phyloP scores from a whole-genome alignment of 2,888 invertebrate species.

The Empis livida region DNA sequence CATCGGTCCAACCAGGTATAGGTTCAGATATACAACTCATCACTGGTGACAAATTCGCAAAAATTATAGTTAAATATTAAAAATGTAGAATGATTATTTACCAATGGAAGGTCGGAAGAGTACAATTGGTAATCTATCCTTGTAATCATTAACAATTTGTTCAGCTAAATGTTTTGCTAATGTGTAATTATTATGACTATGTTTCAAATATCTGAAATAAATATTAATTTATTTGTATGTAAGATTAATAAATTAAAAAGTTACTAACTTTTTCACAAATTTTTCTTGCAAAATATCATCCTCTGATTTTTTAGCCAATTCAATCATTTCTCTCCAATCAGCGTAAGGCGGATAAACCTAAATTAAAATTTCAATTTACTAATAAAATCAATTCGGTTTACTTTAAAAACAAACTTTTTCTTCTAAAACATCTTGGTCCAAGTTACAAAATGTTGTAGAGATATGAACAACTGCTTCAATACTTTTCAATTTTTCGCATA shows the following conservation, averaged over 20 bases:
- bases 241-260: too few species aligned
- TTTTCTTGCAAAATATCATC: conserved; percentile 39
- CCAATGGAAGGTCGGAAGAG: conserved; percentile 86
- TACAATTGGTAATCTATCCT: conserved; percentile 52
- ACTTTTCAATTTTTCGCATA: conserved; percentile 42
- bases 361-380: background rate
- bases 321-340: conserved; percentile 55
- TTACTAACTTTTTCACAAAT: conserved; percentile 45
- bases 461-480: conserved; percentile 59
- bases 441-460: conserved; percentile 80
- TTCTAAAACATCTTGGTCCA: conserved; percentile 55
- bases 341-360: conserved; percentile 33
- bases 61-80: background rate
- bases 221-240: too few species aligned
- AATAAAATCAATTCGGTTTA: background rate
- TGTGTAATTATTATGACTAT: conserved; percentile 68
- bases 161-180: conserved; percentile 84
- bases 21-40: conserved; percentile 41
- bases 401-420: conserved; percentile 56
- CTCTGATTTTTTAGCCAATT: conserved; percentile 49
- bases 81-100: conserved; percentile 9
- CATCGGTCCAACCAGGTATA: conserved; percentile 75
- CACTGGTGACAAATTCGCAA: background rate
- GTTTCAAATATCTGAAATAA: background rate
- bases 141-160: conserved; percentile 52